Conservation (phyloP, 2,888 invertebrate genomes). For the Trilocha varians region DNA sequence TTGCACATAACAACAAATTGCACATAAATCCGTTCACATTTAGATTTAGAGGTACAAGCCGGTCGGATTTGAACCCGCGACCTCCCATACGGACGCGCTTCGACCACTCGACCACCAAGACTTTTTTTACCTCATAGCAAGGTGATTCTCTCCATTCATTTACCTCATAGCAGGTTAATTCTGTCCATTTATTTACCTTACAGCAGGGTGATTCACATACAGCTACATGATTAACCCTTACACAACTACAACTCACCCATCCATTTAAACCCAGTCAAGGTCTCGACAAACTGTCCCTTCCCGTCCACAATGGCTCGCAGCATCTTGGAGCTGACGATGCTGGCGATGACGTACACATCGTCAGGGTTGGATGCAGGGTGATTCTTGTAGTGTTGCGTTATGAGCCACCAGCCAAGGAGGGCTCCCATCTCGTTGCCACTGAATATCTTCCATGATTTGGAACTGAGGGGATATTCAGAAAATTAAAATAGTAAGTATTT, state of each 20-base stretch:
- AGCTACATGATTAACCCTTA: not conserved
- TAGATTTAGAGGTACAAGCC: too few species aligned
- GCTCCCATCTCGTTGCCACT: conserved; percentile 97
- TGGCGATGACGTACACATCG: conserved; percentile 89
- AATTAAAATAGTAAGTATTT: too few species aligned
- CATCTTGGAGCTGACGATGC: conserved; percentile 98
- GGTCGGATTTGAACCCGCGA: too few species aligned
- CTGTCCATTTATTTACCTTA: too few species aligned
- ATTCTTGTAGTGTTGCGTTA: conserved; percentile 71
- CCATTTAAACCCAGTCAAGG: conserved; percentile 99
- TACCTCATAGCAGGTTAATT: too few species aligned
- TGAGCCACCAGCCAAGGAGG: conserved; percentile 94
- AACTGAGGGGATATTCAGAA: conserved; percentile 19
- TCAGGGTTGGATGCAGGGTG: conserved; percentile 53
- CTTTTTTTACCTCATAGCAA: too few species aligned
- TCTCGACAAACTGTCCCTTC: conserved; percentile 87
- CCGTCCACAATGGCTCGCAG: conserved; percentile 83
- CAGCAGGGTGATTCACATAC: too few species aligned
- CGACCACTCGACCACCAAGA: too few species aligned
- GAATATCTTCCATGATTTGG: conserved; percentile 85
- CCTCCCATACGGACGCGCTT: too few species aligned
- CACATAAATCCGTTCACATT: too few species aligned
- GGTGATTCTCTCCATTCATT: too few species aligned
- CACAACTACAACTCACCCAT: conserved; percentile 78
- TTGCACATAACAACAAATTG: too few species aligned